phyloP scores from a whole-genome alignment of 2,888 invertebrate genomes.

The Automeris io region DNA sequence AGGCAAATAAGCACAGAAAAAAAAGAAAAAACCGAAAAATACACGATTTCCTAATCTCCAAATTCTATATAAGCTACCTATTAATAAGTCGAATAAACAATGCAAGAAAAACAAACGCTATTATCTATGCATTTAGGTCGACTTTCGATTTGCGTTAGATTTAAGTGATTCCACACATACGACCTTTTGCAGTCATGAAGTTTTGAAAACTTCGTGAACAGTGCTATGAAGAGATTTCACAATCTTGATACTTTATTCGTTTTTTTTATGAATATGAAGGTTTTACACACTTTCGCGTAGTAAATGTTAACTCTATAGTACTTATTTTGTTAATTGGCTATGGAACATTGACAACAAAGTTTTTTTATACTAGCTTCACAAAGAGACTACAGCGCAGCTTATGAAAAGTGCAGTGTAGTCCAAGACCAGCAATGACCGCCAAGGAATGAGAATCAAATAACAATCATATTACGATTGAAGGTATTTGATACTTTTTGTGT shows the following conservation, averaged over 20 bases:
- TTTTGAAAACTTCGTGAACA: conserved; percentile 61
- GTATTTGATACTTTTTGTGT: no score
- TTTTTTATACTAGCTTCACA: no score
- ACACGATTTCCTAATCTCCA: conserved; percentile 65
- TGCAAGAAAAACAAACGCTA: conserved; percentile 23
- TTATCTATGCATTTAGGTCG: conserved; percentile 4
- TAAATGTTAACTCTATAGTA: no score
- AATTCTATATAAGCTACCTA: conserved; percentile 62
- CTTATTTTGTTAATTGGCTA: no score
- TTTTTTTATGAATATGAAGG: conserved; percentile 1
- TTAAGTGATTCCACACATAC: conserved; percentile 33
- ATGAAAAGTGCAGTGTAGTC: no score
- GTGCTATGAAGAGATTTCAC: conserved; percentile 14
- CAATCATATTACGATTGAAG: no score
- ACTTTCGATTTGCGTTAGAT: conserved; percentile 15
- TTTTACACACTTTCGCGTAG: background rate
- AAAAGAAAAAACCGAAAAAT: conserved; percentile 36
- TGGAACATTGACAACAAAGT: no score
- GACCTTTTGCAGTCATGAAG: conserved; percentile 37
- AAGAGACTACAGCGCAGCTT: no score
- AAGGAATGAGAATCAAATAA: no score
- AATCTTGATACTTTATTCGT: conserved; percentile 6
- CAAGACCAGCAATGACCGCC: no score
- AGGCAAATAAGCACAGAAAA: conserved; percentile 32
- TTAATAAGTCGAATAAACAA: conserved; percentile 59